phyloP scores from a whole-genome alignment of 2,888 invertebrate genomes.

The Drosophila paranaensis region DNA sequence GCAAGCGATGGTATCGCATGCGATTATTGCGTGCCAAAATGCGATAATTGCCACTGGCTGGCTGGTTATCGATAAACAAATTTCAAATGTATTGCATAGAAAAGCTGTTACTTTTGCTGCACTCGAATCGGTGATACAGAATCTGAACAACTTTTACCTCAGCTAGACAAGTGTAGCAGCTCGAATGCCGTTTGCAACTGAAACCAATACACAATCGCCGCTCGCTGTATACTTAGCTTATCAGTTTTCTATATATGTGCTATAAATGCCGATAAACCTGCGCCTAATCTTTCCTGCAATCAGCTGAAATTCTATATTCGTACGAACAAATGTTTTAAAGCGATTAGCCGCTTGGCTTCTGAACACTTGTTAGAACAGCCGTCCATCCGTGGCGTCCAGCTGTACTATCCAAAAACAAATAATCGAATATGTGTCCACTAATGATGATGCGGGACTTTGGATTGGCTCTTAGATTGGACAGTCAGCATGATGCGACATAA shows the following conservation, averaged over 20 bases:
- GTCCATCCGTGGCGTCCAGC: not conserved
- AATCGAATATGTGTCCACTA: conserved; percentile 29
- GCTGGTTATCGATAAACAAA: conserved; percentile 18
- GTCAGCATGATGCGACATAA: conserved; percentile 39
- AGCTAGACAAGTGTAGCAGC: conserved; percentile 58
- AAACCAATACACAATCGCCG: conserved; percentile 22
- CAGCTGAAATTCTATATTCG: conserved; percentile 1
- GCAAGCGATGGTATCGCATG: conserved; percentile 8
- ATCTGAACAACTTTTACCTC: conserved; percentile 18
- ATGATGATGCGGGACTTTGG: conserved; percentile 40
- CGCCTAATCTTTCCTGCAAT: not conserved
- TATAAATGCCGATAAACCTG: conserved; percentile 20
- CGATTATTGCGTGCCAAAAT: conserved; percentile 14
- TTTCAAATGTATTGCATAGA: not conserved
- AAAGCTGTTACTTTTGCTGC: not conserved
- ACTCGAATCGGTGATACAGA: too few species aligned
- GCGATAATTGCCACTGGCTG: conserved; percentile 9
- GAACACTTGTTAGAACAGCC: not conserved
- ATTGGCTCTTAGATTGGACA: not conserved
- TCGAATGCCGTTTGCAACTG: conserved; percentile 53
- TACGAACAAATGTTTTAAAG: not conserved
- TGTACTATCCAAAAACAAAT: not conserved
- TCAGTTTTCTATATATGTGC: conserved; percentile 20
- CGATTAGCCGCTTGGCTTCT: conserved; percentile 22
- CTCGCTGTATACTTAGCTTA: conserved; percentile 36